Evolutionary conservation across 2,888 invertebrate species (phyloP).

Genomic region (Trissonchulus latispiculum): DNA sequence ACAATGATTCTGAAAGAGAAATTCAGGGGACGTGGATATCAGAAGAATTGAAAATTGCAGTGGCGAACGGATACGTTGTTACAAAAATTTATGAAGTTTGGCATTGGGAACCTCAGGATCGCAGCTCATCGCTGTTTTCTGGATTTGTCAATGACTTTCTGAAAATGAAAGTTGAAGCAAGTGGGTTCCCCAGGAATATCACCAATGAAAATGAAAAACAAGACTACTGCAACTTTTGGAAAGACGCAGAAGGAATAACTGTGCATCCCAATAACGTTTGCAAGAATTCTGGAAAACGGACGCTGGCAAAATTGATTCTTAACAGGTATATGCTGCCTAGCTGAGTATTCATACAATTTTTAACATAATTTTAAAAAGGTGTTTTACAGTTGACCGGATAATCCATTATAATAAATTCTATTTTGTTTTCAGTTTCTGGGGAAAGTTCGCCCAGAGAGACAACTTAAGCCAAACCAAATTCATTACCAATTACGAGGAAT

Average conservation of each 20-base stretch:
- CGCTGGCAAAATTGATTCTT: not conserved
- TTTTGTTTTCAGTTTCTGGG: constrained; percentile 1
- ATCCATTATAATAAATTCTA: too few relatives aligned
- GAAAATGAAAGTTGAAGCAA: constrained; percentile 8
- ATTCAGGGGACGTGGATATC: not conserved
- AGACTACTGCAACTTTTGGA: not conserved
- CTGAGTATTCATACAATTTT: too few relatives aligned
- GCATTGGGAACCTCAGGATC: not conserved
- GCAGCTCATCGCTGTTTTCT: not conserved
- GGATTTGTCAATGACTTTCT: constrained; percentile 1
- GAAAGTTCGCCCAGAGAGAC: not conserved
- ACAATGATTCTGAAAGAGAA: not conserved
- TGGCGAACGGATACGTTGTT: not conserved
- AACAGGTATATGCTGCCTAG: not conserved
- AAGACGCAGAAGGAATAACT: not conserved
- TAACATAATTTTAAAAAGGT: too few relatives aligned
- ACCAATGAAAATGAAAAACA: not conserved
- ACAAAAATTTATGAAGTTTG: constrained; percentile 10
- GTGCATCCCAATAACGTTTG: not conserved
- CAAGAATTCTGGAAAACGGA: not conserved
- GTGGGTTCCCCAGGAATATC: not conserved
- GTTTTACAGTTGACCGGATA: too few relatives aligned
- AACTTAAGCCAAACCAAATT: not conserved
- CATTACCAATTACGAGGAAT: not conserved
- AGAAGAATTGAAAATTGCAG: not conserved